Base-by-base conservation (phyloP, 1,140 invertebrate genomes). In the Venturia canescens region DNA sequence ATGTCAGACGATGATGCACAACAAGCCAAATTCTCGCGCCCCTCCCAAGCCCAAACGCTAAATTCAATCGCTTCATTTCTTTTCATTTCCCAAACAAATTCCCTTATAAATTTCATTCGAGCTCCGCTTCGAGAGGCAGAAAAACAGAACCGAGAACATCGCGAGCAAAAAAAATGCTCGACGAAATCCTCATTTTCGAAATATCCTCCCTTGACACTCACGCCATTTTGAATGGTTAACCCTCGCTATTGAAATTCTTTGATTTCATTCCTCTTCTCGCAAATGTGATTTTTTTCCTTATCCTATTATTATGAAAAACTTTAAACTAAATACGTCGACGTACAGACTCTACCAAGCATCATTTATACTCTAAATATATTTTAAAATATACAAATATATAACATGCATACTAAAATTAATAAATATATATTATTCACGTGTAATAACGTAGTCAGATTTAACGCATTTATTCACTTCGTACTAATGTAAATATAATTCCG, bases 1-100 rank as follows among this genome's bases (percentile, higher is more conserved):
- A 91, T 99, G 98, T 92, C 94, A 95, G 85, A 94, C 93, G 83
- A 97, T 96, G 92, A 91, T 94, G 83, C 96, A 96, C 88, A 98
- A 97, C 89, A 97, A 97, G 88, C 94, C 94, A n/a, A 94, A 94
- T 84, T 89, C 90, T 71, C 89, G 87, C 2, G 83, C 86, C 60
- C 83, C 79, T 5, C 34, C 81, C 72, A 87, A 82, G 82, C 48
- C 84, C 21, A 89, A 78, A 48, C 88, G 88, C 53, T 90, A 88
- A 84, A 53, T 21, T 15, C 29, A 11, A 29, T n/a, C n/a, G 21
- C 16, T n/a, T 9, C n/a, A 9, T 9, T 3, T 9, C 4, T 18
- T 57, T 9, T n/a, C 18, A n/a, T 18, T 3, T 18, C 21, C 21
- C 1, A 23, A 57, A 57, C n/a, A 57, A 57, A 57, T 57, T 57